Evolutionary conservation across 1,140 invertebrate species (phyloP), one percentile per base, ranked within the genome.

Genomic region (Paraescarpia echinospica): DNA sequence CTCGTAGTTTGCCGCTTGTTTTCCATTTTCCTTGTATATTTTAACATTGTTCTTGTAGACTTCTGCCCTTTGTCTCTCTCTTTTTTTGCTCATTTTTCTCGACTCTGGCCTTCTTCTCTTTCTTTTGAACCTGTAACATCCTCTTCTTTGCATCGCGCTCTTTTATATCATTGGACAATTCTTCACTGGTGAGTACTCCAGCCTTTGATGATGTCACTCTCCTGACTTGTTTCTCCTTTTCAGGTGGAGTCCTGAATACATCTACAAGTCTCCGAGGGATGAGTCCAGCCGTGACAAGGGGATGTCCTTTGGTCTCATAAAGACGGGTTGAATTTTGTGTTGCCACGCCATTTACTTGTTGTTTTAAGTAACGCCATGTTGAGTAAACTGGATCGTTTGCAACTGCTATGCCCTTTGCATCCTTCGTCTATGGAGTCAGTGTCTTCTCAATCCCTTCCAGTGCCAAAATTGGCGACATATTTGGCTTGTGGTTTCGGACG

Each of bases 231-330:
- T 89, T 89, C 34, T 89, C 34, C 4, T 89, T 89, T 34, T 89
- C 89, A 4, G 89, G 89, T 89, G 4, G 33, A 89, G 89, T 33
- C 35, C 0, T 90, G 18, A 90, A 31, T 34, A 9, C 35, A 41
- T 90, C 90, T 90, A 31, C 90, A 90, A 90, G 35, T 34, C 34
- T 18, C 27, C 35, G 90, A 35, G 2, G 90, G 35, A 90, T 41
- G 35, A 90, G 9, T 90, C 90, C n/a, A 34, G 90, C 90, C 35
- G 34, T 90, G n/a, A 90, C 90, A 90, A 90, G 90, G 27, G 89
- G 90, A 22, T 90, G 34, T 14, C n/a, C 4, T 35, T 90, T 90
- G 18, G 18, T n/a, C 35, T 90, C 35, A 22, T 90, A 34, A 33
- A 35, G 34, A 90, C 12, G 35, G 34, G 27, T 34, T 90, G 90